phyloP scores from a whole-genome alignment of 2,888 invertebrate genomes.

The Phragmatobia fuliginosa region DNA sequence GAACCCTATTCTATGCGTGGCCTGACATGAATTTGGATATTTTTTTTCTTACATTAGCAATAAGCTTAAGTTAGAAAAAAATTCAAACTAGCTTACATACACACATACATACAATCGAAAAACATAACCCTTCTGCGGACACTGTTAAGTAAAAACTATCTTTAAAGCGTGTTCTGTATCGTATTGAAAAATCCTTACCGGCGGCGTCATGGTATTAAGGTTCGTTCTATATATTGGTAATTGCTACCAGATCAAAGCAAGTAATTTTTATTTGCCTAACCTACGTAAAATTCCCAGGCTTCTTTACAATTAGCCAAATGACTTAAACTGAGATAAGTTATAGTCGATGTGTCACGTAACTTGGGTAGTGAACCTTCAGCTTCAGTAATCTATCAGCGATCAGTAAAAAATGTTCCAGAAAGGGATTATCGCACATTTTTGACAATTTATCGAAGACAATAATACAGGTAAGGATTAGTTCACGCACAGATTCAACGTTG shows the following conservation, averaged over 20 bases:
- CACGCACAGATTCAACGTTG: slow-evolving; percentile 1
- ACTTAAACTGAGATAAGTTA: not conserved
- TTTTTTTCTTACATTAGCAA: too few species aligned
- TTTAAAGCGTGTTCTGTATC: not conserved
- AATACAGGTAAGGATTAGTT: slow-evolving; percentile 5
- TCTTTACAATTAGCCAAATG: not conserved
- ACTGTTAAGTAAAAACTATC: too few species aligned
- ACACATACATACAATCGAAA: too few species aligned
- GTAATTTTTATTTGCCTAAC: not conserved
- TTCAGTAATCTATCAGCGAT: not conserved
- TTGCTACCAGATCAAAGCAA: not conserved
- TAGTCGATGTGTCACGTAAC: not conserved
- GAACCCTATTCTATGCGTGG: too few species aligned
- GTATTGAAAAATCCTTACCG: not conserved
- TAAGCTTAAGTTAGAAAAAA: too few species aligned
- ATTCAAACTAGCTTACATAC: too few species aligned
- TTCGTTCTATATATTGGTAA: not conserved
- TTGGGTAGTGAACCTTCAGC: not conserved
- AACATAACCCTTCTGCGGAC: too few species aligned
- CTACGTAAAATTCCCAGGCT: not conserved
- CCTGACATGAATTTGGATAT: too few species aligned
- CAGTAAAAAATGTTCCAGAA: not conserved
- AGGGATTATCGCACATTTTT: not conserved
- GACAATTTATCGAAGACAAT: not conserved
- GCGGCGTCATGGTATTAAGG: not conserved